Evolutionary conservation across 2,888 invertebrate genomes (phyloP).

Genomic region (Scaptomyza polygonia): DNA sequence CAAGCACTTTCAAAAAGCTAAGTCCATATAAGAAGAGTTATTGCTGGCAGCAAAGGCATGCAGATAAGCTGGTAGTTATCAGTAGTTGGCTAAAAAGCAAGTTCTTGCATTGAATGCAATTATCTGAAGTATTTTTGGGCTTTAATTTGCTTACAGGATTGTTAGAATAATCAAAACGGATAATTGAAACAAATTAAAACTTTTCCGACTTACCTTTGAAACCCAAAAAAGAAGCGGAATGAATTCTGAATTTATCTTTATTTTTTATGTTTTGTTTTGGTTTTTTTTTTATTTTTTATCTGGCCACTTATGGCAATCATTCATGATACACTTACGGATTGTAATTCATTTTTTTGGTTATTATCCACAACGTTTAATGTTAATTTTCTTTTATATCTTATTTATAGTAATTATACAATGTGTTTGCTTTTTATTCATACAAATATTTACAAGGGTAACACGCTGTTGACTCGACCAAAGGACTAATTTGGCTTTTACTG

Average conservation of each 20-base stretch:
- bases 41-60: conserved; percentile 14
- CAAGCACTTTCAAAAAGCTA: conserved; percentile 12
- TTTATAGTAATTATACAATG: conserved; percentile 49
- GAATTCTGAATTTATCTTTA: conserved; percentile 18
- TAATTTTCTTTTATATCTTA: conserved; percentile 46
- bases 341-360: conserved; percentile 41
- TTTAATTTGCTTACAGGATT: neutral
- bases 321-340: conserved; percentile 50
- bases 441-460: conserved; percentile 64
- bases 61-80: conserved; percentile 12
- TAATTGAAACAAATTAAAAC: neutral
- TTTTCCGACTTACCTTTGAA: conserved; percentile 10
- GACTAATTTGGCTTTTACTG: conserved; percentile 10
- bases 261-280: neutral
- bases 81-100: conserved; percentile 2
- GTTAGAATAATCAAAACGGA: neutral
- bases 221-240: neutral
- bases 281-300: conserved; percentile 11
- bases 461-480: conserved; percentile 20
- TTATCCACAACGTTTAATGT: conserved; percentile 58
- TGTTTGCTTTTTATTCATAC: conserved; percentile 57
- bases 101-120: neutral
- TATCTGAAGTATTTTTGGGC: too few species aligned
- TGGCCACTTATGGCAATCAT: conserved; percentile 41
- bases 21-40: conserved; percentile 20